A percentile compares a stretch with the other conserved stretches of the same genome.
Evolutionary conservation across 2,888 invertebrate genomes (phyloP).

Genomic region (Andrena trimmerana): DNA sequence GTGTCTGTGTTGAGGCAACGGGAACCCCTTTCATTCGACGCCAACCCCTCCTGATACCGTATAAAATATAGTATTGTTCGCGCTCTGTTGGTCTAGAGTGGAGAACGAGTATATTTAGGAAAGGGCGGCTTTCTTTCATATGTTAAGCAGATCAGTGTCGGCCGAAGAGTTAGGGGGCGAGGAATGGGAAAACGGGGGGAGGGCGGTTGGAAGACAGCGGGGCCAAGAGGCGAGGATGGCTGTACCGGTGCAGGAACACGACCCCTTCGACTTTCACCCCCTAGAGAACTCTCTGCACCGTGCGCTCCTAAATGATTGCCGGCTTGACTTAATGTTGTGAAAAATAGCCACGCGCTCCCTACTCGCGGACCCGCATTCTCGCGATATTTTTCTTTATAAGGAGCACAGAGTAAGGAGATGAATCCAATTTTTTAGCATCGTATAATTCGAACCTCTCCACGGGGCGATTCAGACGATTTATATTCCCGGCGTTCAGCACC

Average conservation of each 20-base stretch:
- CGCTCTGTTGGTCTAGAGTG: slow-evolving; percentile 81
- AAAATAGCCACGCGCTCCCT: slow-evolving; percentile 47
- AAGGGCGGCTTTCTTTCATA: slow-evolving; percentile 82
- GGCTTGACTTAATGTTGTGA: slow-evolving; percentile 65
- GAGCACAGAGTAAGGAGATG: slow-evolving; percentile 16
- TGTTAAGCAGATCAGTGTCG: slow-evolving; percentile 83
- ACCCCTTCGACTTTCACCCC: slow-evolving; percentile 44
- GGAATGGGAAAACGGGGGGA: slow-evolving; percentile 6
- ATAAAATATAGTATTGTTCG: slow-evolving; percentile 83
- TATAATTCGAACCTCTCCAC: slow-evolving; percentile 35
- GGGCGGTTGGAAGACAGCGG: slow-evolving; percentile 11
- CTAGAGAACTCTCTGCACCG: slow-evolving; percentile 25
- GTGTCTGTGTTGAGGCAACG: slow-evolving; percentile 38
- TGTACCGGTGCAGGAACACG: slow-evolving; percentile 20
- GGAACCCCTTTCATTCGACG: slow-evolving; percentile 74
- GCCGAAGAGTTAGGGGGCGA: slow-evolving; percentile 55
- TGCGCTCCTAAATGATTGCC: slow-evolving; percentile 59
- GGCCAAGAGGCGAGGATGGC: slow-evolving; percentile 12
- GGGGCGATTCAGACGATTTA: slow-evolving; percentile 31
- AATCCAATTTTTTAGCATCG: slow-evolving; percentile 48
- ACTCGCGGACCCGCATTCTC: slow-evolving; percentile 18
- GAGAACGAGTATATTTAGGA: slow-evolving; percentile 81
- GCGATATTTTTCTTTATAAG: slow-evolving; percentile 58
- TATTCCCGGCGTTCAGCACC: slow-evolving; percentile 14
- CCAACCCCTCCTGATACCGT: slow-evolving; percentile 78